Base-by-base conservation (phyloP, 1,140 invertebrate species). In the Drosophila sechellia region DNA sequence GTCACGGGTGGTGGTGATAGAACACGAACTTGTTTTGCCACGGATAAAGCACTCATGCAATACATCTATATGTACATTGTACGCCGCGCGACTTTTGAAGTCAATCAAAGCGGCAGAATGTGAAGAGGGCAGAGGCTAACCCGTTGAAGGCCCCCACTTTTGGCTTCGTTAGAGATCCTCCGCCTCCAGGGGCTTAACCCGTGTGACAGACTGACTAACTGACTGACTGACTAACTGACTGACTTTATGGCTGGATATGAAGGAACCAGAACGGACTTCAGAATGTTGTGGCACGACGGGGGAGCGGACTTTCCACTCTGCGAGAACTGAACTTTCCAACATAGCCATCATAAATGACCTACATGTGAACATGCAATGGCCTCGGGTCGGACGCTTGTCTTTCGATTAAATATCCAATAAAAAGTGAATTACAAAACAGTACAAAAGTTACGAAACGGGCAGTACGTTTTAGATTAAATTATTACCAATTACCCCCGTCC, bases 341-440 rank as follows among this genome's bases (percentile, higher is more conserved):
- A 55, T 53, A 35, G 65, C 59, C 64, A 50, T 50, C 48, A 34
- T 34, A 50, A 58, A 64, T 81, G 79, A 81, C 79, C 79, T 74
- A 81, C 63, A 81, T 78, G 64, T 48, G 63, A 27, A 59, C 55
- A 80, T 40, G 64, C 52, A 37, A 57, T 42, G 63, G 61, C 59
- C 58, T 64, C 49, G 59, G 46, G 4, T 25, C 34, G 35, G 40
- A 34, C 27, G 65, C 45, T 65, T 68, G 73, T 81, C 75, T 81
- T 77, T 81, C 73, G 79, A 81, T 81, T 81, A 81, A 81, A 77
- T 77, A 77, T 56, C 64, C 77, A 80, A 80, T 75, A 80, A 70
- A 75, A 80, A 74, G 11, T 27, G 22, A 34, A 49, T 61, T 49
- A 49, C 35, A 43, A 27, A 57, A 42, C 27, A 35, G 35, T 53